Evolutionary conservation across 2,888 invertebrate genomes (phyloP).

Genomic region (Suillia variegata): DNA sequence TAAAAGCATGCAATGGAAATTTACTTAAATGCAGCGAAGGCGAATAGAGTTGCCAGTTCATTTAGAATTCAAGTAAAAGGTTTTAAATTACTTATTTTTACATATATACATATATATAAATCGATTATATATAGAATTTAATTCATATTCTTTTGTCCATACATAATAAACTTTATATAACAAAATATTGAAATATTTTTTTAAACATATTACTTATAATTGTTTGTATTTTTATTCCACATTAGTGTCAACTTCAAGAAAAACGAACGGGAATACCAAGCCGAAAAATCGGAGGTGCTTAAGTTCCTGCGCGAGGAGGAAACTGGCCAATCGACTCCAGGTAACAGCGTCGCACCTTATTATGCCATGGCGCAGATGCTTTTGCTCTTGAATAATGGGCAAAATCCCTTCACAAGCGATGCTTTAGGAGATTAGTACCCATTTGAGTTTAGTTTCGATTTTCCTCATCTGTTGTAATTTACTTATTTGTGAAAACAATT

Average conservation of each 20-base stretch:
- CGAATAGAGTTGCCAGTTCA: constrained; percentile 6
- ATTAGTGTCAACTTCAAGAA: constrained; percentile 93
- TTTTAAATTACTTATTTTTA: background rate
- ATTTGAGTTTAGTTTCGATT: constrained; percentile 2
- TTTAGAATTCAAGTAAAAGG: background rate
- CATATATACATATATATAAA: no score
- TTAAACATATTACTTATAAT: background rate
- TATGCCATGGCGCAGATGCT: constrained; percentile 53
- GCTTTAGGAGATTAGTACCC: constrained; percentile 43
- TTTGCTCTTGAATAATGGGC: constrained; percentile 48
- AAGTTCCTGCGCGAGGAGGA: constrained; percentile 90
- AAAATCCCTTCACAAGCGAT: constrained; percentile 49
- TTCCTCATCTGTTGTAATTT: constrained; percentile 7
- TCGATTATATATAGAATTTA: background rate
- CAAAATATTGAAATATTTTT: background rate
- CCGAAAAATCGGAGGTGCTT: constrained; percentile 86
- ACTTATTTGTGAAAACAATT: no score
- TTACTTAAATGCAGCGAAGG: constrained; percentile 7
- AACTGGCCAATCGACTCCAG: constrained; percentile 73
- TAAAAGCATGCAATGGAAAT: constrained; percentile 36
- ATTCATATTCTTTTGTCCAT: constrained; percentile 9
- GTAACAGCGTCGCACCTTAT: constrained; percentile 61
- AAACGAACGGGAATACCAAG: constrained; percentile 87
- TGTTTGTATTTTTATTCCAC: background rate
- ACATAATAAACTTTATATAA: background rate